These are phyloP conservation scores for Papilio protenor DNA, from an alignment of 2,888 invertebrate genomes.

Conservation along the genomic window DNA sequence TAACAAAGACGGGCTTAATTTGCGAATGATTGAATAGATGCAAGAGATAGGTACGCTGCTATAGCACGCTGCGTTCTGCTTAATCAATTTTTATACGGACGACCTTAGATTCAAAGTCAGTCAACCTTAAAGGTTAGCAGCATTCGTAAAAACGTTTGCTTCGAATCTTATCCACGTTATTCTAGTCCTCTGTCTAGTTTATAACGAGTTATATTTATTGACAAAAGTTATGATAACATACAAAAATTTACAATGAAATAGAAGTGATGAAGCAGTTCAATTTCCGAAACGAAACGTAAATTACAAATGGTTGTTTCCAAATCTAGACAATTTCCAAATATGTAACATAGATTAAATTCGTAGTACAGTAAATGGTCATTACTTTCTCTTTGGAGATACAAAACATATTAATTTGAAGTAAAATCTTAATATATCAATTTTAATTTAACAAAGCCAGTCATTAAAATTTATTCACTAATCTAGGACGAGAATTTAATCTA, in stretches of 20 bases:
- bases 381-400: not conserved
- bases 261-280: not conserved
- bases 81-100: conserved; percentile 55
- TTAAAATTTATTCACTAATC: not conserved
- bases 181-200: not conserved
- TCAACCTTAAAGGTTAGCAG: conserved; percentile 68
- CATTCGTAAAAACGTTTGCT: conserved; percentile 32
- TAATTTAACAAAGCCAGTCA: not conserved
- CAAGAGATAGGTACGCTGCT: conserved; percentile 27
- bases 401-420: too few relatives aligned
- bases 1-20: not conserved
- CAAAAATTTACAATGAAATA: not conserved
- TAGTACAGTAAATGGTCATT: not conserved
- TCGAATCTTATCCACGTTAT: conserved; percentile 8
- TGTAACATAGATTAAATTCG: not conserved
- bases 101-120: conserved; percentile 72
- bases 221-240: not conserved
- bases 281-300: not conserved
- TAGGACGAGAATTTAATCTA: not conserved
- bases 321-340: not conserved
- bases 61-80: conserved; percentile 19
- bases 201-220: not conserved
- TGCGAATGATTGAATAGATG: conserved; percentile 53
- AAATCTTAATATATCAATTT: not conserved
- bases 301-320: not conserved